These are phyloP conservation scores for Megalops cyprinoides DNA, from an alignment of 2,797 vertebrate species.

Conservation along the genomic window DNA sequence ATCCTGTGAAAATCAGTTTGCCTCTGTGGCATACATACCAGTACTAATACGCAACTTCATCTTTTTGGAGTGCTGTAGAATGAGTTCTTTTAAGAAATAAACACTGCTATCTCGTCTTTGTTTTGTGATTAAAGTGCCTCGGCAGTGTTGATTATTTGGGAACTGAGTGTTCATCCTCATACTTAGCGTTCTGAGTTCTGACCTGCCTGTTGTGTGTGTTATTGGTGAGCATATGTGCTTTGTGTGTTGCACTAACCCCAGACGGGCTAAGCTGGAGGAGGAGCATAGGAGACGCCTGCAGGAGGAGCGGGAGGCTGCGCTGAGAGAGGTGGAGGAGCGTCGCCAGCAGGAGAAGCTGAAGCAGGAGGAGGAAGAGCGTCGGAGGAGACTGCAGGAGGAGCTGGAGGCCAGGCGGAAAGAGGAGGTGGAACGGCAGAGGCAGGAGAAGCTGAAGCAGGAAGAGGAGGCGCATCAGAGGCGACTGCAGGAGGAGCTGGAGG, in stretches of 20 bases:
- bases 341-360: constrained; percentile 55
- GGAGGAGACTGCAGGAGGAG: not conserved
- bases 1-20: too few relatives aligned
- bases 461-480: constrained; percentile 70
- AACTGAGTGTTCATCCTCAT: too few relatives aligned
- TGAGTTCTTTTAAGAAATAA: too few relatives aligned
- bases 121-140: too few relatives aligned
- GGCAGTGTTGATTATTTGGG: too few relatives aligned
- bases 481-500: constrained; percentile 72
- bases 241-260: constrained; percentile 40
- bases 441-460: constrained; percentile 23
- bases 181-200: too few relatives aligned
- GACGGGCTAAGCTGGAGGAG: constrained; percentile 77
- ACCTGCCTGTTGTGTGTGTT: not conserved
- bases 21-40: too few relatives aligned
- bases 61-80: too few relatives aligned
- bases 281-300: too few relatives aligned
- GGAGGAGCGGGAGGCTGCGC: constrained; percentile 74
- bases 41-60: too few relatives aligned
- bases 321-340: constrained; percentile 74
- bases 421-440: constrained; percentile 45
- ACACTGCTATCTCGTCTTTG: too few relatives aligned
- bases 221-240: not conserved
- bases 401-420: not conserved
- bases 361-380: not conserved